These are phyloP conservation scores for Paragorgia papillata DNA, from an alignment of 92 coral and sea anemone genomes.

Conservation along the genomic window DNA sequence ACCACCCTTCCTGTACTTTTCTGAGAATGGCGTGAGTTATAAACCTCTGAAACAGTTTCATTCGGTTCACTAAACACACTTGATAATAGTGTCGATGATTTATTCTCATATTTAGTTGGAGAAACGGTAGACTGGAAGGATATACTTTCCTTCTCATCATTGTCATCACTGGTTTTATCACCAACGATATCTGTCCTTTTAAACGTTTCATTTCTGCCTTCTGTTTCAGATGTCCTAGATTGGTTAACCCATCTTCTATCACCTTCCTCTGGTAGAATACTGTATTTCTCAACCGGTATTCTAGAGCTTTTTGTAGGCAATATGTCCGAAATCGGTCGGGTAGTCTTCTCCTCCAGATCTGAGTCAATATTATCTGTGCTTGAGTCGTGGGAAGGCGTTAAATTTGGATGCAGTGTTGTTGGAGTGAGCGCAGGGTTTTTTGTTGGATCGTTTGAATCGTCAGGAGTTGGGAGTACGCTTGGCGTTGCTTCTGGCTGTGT, in stretches of 20 bases:
- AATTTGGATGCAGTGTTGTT: background rate
- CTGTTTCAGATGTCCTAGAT: background rate
- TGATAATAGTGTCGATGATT: slow-evolving; percentile 9
- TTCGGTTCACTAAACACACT: slow-evolving; percentile 3
- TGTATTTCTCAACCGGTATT: background rate
- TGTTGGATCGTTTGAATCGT: background rate
- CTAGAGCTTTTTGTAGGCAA: background rate
- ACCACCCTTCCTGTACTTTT: background rate
- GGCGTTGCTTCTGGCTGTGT: background rate
- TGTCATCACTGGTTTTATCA: slow-evolving; percentile 20
- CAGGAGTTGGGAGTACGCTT: background rate
- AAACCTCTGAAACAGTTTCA: background rate
- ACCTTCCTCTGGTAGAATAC: background rate
- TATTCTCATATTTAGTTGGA: background rate
- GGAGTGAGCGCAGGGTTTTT: background rate
- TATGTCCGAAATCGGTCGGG: background rate
- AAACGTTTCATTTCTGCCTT: background rate
- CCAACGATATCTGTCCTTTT: slow-evolving; percentile 3
- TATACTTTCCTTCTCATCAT: background rate
- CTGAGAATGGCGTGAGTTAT: background rate
- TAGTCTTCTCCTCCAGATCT: background rate
- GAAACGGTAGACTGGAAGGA: background rate
- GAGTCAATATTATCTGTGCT: background rate
- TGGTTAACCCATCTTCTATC: background rate
- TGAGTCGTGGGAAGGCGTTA: background rate